A percentile compares a stretch with the other conserved stretches of the same genome.
Conservation (phyloP, 2,888 invertebrate genomes). For the Agonopterix heracliana region DNA sequence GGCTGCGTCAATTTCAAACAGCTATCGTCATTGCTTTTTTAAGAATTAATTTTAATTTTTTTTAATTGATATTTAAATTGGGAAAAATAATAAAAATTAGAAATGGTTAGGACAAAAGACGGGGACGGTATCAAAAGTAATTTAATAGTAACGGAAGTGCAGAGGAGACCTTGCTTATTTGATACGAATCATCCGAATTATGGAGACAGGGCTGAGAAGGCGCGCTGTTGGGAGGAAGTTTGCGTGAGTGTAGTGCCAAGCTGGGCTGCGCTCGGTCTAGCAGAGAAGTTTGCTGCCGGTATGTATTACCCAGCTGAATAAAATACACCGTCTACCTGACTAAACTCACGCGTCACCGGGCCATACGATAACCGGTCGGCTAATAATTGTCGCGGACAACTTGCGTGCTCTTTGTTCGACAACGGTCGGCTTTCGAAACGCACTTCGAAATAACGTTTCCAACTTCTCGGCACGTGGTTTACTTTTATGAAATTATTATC, state of each 20-base stretch:
- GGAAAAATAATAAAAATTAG: slow-evolving; percentile 14
- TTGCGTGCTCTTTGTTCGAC: slow-evolving; percentile 68
- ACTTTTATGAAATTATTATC: slow-evolving; percentile 20
- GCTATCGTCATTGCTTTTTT: not conserved
- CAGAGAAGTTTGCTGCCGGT: slow-evolving; percentile 66
- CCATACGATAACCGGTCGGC: slow-evolving; percentile 32
- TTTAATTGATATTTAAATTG: not conserved
- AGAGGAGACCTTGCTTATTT: slow-evolving; percentile 58
- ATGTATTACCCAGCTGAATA: slow-evolving; percentile 32
- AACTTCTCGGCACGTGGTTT: slow-evolving; percentile 33
- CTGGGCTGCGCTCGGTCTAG: slow-evolving; percentile 52
- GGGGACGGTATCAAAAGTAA: slow-evolving; percentile 61
- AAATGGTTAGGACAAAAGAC: slow-evolving; percentile 62
- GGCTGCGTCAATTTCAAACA: slow-evolving; percentile 16
- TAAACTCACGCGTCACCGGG: slow-evolving; percentile 11
- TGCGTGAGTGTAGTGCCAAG: slow-evolving; percentile 63
- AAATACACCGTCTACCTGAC: slow-evolving; percentile 30
- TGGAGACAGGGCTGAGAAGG: slow-evolving; percentile 64
- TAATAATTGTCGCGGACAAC: slow-evolving; percentile 50
- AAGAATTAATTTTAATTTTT: slow-evolving; percentile 10
- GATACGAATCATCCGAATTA: slow-evolving; percentile 62
- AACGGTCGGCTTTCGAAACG: slow-evolving; percentile 53
- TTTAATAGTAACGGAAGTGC: slow-evolving; percentile 58
- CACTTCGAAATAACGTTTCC: slow-evolving; percentile 51
- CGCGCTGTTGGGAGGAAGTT: slow-evolving; percentile 66